Base-by-base conservation (phyloP, 2,113 vertebrate genomes). In the Apistogramma diplotaenia region DNA sequence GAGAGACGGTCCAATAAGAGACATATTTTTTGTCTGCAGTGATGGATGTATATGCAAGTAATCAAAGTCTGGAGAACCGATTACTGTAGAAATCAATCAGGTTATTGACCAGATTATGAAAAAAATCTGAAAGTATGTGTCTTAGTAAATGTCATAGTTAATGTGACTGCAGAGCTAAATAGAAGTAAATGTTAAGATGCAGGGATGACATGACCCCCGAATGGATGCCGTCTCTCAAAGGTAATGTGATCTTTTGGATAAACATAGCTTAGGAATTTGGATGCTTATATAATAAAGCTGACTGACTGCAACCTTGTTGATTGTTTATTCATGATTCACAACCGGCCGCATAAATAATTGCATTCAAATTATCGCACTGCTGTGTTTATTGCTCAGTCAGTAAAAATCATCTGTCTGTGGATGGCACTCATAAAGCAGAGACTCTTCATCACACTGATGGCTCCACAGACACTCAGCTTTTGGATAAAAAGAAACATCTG, bases 261-360 rank as follows among this genome's bases (percentile, higher is more conserved):
- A 71, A 61, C 11, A 4, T 7, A 12, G 3, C 33, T 43, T 8
- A 16, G 49, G 2, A 23, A 46, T 51, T 25, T 15, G 23, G 4
- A 33, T 29, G 31, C 12, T 83, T 83, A 7, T 13, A 3, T 56
- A 16, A 43, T 16, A 19, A n/a, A 74, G n/a, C 21, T 19, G 21
- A 46, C 40, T 62, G 59, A 56, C 67, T 57, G 23, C 83, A 72
- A 37, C 57, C 6, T n/a, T 35, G 55, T 12, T 58, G 27, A 74
- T 59, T 76, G 6, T 74, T 81, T 54, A 77, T 74, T 86, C 51
- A 58, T 74, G 21, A 83, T 37, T 25, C 15, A 56, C 71, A 55
- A 60, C 23, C 46, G n/a, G 29, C n/a, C 1, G 2, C 77, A 53
- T 73, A 37, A 81, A 76, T 83, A 40, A 83, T 74, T 43, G 21